These are phyloP conservation scores for Sus cebifrons DNA, from an alignment of 2,797 vertebrate genomes.

Conservation along the genomic window DNA sequence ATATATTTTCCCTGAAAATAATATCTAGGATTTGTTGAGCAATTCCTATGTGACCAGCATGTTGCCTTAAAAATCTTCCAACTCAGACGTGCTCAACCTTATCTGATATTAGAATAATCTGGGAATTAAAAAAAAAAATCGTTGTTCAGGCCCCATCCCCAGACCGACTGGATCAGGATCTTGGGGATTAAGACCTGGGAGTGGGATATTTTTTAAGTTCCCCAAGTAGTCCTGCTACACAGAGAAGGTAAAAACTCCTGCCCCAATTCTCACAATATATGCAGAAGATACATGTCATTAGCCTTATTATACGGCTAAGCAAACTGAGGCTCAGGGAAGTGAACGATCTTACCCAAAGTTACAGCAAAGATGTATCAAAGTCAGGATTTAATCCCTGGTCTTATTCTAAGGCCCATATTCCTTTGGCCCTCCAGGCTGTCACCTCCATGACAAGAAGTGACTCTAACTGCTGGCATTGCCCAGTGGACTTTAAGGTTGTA, in stretches of 20 bases:
- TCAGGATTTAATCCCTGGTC: background rate
- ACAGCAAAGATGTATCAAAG: background rate
- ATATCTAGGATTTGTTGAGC: background rate
- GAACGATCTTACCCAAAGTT: slow-evolving; percentile 14
- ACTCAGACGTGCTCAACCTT: background rate
- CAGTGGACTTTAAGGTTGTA: background rate
- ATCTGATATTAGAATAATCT: slow-evolving; percentile 23
- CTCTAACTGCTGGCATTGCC: background rate
- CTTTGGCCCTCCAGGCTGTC: background rate
- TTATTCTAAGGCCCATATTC: background rate
- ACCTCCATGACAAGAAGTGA: background rate
- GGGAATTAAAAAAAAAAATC: background rate
- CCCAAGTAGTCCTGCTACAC: background rate
- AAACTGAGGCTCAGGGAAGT: background rate
- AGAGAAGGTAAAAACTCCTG: background rate
- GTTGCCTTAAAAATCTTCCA: slow-evolving; percentile 61
- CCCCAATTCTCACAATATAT: background rate
- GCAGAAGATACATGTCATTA: background rate
- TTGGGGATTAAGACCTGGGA: background rate
- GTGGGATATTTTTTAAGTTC: background rate
- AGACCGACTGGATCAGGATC: background rate
- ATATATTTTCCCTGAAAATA: slow-evolving; percentile 51
- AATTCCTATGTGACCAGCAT: background rate
- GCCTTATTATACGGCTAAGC: background rate
- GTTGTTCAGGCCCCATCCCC: background rate